Base-by-base conservation (phyloP, 1,140 invertebrate species). In the Lordiphosa mommai region DNA sequence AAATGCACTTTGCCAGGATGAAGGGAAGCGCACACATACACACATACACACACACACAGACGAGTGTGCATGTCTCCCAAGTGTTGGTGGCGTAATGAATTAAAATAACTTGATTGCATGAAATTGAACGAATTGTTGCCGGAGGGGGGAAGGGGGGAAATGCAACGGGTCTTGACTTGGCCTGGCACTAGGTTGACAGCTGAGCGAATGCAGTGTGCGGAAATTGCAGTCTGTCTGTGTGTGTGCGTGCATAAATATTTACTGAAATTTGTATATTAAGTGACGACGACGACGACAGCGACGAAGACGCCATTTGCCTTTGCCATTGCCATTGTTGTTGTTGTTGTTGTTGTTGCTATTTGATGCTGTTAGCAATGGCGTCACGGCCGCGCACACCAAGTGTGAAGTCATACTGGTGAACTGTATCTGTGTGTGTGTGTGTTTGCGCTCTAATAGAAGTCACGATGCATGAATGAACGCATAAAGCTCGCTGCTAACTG, bases 21-120 rank as follows among this genome's bases (percentile, higher is more conserved):
- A 23, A 23, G 20, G 20, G 20, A 23, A 23, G 0, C 4, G 3
- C 27, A 14, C 10, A 13, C n/a, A 27, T 7, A 43, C 17, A 12
- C 8, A 48, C 10, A 48, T 34, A 6, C 9, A 23, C 12, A 40
- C 3, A 7, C 46, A 48, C n/a, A 34, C 13, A 51, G 20, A 47
- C 16, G 37, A 13, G 57, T 34, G 48, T 33, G 67, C 77, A 84
- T 77, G 72, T 65, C 72, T 84, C 60, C 68, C 66, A 84, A 77
- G 77, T 84, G 76, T 82, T 84, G 79, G 68, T 67, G 72, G 77
- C 77, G 79, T 84, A 84, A 84, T 84, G 77, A 84, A 84, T 84
- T 84, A 84, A 84, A 84, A 84, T 84, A 84, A 84, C 77, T 84
- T 84, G 77, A 84, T 84, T 84, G 77, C 77, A 84, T 72, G 72